These are phyloP conservation scores for Plagiodera versicolora DNA, from an alignment of 2,888 invertebrate species.

Conservation along the genomic window DNA sequence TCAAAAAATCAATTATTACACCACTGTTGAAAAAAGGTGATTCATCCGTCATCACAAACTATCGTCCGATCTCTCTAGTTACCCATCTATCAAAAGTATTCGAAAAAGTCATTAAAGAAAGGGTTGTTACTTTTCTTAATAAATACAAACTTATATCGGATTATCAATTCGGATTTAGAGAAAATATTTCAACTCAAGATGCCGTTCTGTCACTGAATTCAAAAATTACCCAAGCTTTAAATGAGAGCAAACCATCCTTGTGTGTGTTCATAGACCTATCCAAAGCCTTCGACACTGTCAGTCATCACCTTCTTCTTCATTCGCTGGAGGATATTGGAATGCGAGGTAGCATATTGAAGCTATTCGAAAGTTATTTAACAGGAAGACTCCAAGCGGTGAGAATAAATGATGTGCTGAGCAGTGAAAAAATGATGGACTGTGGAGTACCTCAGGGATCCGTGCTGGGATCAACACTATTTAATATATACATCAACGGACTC, in stretches of 20 bases:
- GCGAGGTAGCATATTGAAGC: neutral
- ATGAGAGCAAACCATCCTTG: too few species aligned
- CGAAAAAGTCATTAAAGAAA: neutral
- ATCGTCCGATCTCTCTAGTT: neutral
- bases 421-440: neutral
- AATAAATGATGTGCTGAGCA: constrained; percentile 1
- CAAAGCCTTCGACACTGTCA: constrained; percentile 1
- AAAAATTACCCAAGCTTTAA: neutral
- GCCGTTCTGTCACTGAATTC: constrained; percentile 3
- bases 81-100: neutral
- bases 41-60: too few species aligned
- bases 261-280: too few species aligned
- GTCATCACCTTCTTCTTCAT: neutral
- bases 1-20: too few species aligned
- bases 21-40: neutral
- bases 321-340: neutral
- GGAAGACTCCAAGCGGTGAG: neutral
- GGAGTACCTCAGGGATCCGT: neutral
- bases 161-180: constrained; percentile 4
- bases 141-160: neutral
- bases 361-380: constrained; percentile 4
- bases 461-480: neutral
- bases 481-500: neutral
- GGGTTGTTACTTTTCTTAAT: neutral
- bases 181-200: constrained; percentile 10